A percentile compares a stretch with the other conserved stretches of the same genome.
These are phyloP conservation scores for Leptopilina clavipes DNA, from an alignment of 1,140 invertebrate species.

Conservation along the genomic window DNA sequence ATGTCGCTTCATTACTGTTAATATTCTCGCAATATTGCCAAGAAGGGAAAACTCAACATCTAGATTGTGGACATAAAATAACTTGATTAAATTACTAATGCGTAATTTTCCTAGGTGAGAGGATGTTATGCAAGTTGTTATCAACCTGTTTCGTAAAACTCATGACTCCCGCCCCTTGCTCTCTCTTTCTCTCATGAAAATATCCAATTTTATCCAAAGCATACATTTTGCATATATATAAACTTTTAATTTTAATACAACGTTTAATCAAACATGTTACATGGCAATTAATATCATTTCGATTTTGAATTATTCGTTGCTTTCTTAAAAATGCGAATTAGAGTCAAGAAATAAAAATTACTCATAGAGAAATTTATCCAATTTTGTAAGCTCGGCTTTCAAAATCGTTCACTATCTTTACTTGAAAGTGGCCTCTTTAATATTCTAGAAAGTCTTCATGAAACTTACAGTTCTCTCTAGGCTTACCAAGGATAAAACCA, in stretches of 20 bases:
- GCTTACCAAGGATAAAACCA: conserved; percentile 27
- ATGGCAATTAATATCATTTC: too few species aligned
- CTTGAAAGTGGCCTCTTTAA: not conserved
- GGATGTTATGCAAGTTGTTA: not conserved
- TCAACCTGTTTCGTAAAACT: not conserved
- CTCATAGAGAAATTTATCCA: too few species aligned
- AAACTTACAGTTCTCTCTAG: conserved; percentile 16
- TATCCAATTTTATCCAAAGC: too few species aligned
- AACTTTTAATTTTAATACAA: too few species aligned
- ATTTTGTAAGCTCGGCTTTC: not conserved
- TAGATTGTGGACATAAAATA: conserved; percentile 11
- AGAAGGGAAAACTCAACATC: not conserved
- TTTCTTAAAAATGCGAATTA: too few species aligned
- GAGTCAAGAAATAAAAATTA: too few species aligned
- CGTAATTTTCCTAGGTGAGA: not conserved
- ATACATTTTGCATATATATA: too few species aligned
- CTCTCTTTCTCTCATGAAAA: not conserved
- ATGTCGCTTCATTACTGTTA: conserved; percentile 18
- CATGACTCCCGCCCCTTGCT: too few species aligned
- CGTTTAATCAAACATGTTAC: too few species aligned
- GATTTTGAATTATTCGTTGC: too few species aligned
- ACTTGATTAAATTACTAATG: conserved; percentile 13
- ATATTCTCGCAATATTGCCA: conserved; percentile 21
- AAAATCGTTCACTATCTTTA: not conserved
- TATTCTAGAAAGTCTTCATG: conserved; percentile 27